A percentile compares a stretch with the other conserved stretches of the same genome.
Evolutionary conservation across 2,888 invertebrate species (phyloP).

Genomic region (Polymixis lichenea): DNA sequence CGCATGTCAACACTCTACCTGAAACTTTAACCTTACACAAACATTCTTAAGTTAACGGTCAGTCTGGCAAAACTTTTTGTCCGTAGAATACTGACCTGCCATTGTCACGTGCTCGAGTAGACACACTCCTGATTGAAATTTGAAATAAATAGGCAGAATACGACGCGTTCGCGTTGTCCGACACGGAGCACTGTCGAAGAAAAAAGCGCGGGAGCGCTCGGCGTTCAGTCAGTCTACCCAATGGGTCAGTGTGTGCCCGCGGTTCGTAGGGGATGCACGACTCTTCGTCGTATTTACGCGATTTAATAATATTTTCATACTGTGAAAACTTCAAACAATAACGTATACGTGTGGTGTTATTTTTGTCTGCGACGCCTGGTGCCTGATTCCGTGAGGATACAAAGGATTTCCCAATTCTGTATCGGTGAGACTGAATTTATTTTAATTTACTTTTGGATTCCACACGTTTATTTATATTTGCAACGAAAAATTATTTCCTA

Average conservation of each 20-base stretch:
- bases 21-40: conserved; percentile 40
- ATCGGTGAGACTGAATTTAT: conserved; percentile 63
- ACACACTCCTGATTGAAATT: conserved; percentile 73
- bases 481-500: neutral
- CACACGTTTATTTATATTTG: neutral
- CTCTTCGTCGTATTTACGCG: conserved; percentile 69
- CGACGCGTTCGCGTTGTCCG: conserved; percentile 72
- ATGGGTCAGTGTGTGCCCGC: conserved; percentile 78
- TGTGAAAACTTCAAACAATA: conserved; percentile 61
- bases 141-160: conserved; percentile 78
- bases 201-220: conserved; percentile 70
- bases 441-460: neutral
- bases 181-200: conserved; percentile 73
- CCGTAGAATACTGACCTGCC: conserved; percentile 76
- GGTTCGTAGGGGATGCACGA: conserved; percentile 74
- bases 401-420: conserved; percentile 66
- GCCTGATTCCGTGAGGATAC: conserved; percentile 59
- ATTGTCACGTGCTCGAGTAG: conserved; percentile 74
- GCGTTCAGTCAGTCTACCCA: conserved; percentile 48
- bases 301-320: conserved; percentile 66
- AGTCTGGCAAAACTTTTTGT: conserved; percentile 33
- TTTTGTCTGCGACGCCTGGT: conserved; percentile 58
- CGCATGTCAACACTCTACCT: conserved; percentile 24
- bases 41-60: conserved; percentile 30
- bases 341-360: conserved; percentile 73